Percentiles rank a stretch among this genome's conserved stretches.
These are phyloP conservation scores for Discoglossus pictus DNA, from an alignment of 2,797 vertebrate genomes.

Conservation along the genomic window DNA sequence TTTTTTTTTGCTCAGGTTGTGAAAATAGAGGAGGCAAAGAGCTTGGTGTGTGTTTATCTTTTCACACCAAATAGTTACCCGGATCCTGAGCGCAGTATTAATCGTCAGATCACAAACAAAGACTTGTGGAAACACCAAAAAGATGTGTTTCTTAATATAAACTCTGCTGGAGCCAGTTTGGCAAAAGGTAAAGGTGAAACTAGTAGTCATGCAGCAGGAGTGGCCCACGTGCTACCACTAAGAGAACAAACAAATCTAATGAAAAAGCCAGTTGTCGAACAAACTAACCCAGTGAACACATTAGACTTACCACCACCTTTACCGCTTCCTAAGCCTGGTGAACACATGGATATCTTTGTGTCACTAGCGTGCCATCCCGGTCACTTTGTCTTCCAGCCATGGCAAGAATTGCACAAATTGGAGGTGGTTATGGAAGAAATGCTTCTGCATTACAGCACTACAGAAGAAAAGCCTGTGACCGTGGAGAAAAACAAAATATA, in stretches of 20 bases:
- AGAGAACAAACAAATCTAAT: conserved; percentile 54
- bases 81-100: conserved; percentile 76
- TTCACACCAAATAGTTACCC: conserved; percentile 79
- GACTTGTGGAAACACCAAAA: conserved; percentile 84
- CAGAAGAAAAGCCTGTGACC: conserved; percentile 58
- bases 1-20: conserved; percentile 71
- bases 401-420: conserved; percentile 90
- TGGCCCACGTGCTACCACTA: not conserved
- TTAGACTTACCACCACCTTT: conserved; percentile 76
- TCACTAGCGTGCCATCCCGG: conserved; percentile 89
- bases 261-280: conserved; percentile 48
- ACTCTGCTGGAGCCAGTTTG: conserved; percentile 39
- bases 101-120: conserved; percentile 77
- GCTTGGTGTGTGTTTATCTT: conserved; percentile 77
- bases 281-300: conserved; percentile 6
- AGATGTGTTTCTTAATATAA: conserved; percentile 74
- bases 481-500: conserved; percentile 82
- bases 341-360: conserved; percentile 87
- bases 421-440: conserved; percentile 92
- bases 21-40: conserved; percentile 71
- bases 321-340: conserved; percentile 77
- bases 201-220: not conserved
- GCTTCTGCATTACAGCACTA: conserved; percentile 86
- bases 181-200: conserved; percentile 44
- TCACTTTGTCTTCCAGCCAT: conserved; percentile 90